Evolutionary conservation across 2,888 invertebrate species (phyloP), one percentile per base, ranked within the genome.

Genomic region (Drosophila helvetica): DNA sequence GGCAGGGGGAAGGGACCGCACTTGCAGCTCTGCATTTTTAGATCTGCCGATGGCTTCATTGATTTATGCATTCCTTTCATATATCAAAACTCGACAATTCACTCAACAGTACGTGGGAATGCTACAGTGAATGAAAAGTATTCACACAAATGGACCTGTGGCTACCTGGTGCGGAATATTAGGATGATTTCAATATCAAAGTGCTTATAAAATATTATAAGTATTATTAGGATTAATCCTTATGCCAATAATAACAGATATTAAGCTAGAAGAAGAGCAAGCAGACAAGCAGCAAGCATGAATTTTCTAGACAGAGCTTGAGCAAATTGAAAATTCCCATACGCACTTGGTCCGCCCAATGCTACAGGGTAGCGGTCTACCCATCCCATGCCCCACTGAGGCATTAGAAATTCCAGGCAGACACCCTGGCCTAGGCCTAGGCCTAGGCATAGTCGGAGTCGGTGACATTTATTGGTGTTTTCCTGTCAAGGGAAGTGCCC

Each of bases 21-120:
- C 50, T 47, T 48, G 67, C 55, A 47, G 57, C 42, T 69, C 55
- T 58, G 59, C 38, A 69, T 63, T 48, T 62, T 67, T 58, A 60
- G 45, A 63, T 59, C 51, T 57, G 30, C 3, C 17, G 48, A 22
- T 51, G 52, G 22, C 42, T 46, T 15, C 46, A 12, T 56, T 87
- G 82, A 83, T 81, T 87, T 87, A 83, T 82, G 82, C 70, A 38
- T 72, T 59, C 74, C 63, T 53, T 78, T 84, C 70, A 80, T 74
- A 67, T 74, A 70, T 80, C 77, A 79, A 84, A 81, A 84, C 84
- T 79, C 70, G 69, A 84, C 69, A 77, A 68, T 86, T 79, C 58
- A 76, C 58, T 64, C 69, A 60, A 55, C 65, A 67, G 71, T 62
- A 68, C 64, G 46, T 59, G 68, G 53, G 12, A 9, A 18, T 10